Percentiles rank a stretch among this genome's conserved stretches.
phyloP scores from a whole-genome alignment of 1,140 invertebrate genomes.

The Harpegnathos saltator region DNA sequence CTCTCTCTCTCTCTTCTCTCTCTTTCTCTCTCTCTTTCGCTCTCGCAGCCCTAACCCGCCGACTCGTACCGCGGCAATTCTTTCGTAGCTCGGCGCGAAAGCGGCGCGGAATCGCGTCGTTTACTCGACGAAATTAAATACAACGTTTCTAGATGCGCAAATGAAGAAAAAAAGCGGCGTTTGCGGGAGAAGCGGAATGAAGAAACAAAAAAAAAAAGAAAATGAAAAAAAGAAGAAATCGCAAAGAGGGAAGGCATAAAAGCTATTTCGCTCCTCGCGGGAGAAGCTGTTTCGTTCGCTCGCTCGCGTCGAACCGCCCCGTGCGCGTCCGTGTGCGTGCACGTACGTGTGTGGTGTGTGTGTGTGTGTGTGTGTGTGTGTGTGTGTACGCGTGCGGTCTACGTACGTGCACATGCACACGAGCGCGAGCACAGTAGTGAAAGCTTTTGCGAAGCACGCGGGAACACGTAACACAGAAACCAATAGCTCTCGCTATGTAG shows the following conservation, averaged over 20 bases:
- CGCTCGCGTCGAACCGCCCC: too few relatives aligned
- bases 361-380: too few relatives aligned
- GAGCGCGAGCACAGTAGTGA: slow-evolving; percentile 24
- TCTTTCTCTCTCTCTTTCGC: slow-evolving; percentile 23
- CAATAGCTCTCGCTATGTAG: slow-evolving; percentile 66
- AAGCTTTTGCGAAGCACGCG: slow-evolving; percentile 59
- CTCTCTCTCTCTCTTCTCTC: slow-evolving; percentile 20
- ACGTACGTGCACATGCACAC: slow-evolving; percentile 23
- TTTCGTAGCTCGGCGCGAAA: slow-evolving; percentile 41
- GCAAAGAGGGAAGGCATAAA: background rate
- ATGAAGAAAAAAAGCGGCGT: background rate
- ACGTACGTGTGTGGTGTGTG: too few relatives aligned
- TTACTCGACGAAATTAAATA: background rate
- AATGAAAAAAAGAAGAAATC: background rate
- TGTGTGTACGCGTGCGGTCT: background rate
- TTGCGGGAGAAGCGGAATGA: background rate
- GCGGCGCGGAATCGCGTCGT: slow-evolving; percentile 10
- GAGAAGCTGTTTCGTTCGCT: background rate
- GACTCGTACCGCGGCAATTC: slow-evolving; percentile 24
- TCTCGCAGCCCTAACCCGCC: background rate
- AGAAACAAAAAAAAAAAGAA: background rate
- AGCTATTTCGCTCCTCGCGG: background rate
- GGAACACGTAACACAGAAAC: slow-evolving; percentile 61
- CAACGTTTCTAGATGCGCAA: background rate
- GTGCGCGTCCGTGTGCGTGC: too few relatives aligned